A percentile compares a stretch with the other conserved stretches of the same genome.
Conservation (phyloP, 1,140 invertebrate species). For the Teleogryllus occipitalis region DNA sequence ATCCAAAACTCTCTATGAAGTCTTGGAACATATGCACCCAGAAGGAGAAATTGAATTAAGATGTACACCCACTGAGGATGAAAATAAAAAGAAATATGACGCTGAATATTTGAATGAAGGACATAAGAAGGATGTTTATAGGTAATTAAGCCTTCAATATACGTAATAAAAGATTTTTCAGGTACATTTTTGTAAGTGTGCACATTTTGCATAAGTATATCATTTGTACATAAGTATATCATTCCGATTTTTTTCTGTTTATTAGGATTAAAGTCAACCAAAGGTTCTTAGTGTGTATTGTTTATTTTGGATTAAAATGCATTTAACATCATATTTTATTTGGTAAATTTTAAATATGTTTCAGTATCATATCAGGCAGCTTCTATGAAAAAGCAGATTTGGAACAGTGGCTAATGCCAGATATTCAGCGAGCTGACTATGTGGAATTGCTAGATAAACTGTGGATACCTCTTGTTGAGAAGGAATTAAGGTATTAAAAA, state of each 20-base stretch:
- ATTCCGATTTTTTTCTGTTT: too few species aligned
- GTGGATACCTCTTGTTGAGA: conserved; percentile 56
- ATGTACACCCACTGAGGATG: not conserved
- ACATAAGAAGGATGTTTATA: not conserved
- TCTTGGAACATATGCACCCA: conserved; percentile 49
- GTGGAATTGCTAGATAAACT: conserved; percentile 51
- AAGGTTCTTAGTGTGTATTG: not conserved
- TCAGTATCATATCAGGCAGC: conserved; percentile 69
- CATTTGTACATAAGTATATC: too few species aligned
- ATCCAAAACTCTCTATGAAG: conserved; percentile 56
- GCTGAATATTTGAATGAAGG: not conserved
- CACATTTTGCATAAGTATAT: too few species aligned
- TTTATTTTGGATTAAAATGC: not conserved
- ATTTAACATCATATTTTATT: not conserved
- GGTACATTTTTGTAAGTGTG: too few species aligned
- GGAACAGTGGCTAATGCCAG: conserved; percentile 61
- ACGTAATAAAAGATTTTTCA: too few species aligned
- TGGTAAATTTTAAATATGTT: not conserved
- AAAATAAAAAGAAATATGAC: not conserved
- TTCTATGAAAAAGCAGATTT: conserved; percentile 78
- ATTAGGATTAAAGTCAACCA: not conserved
- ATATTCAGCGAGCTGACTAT: conserved; percentile 56
- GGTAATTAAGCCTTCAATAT: not conserved
- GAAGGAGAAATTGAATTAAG: conserved; percentile 29
- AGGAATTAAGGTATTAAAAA: conserved; percentile 40